Evolutionary conservation across 2,113 vertebrate genomes (phyloP).

Genomic region (Panthera tigris): DNA sequence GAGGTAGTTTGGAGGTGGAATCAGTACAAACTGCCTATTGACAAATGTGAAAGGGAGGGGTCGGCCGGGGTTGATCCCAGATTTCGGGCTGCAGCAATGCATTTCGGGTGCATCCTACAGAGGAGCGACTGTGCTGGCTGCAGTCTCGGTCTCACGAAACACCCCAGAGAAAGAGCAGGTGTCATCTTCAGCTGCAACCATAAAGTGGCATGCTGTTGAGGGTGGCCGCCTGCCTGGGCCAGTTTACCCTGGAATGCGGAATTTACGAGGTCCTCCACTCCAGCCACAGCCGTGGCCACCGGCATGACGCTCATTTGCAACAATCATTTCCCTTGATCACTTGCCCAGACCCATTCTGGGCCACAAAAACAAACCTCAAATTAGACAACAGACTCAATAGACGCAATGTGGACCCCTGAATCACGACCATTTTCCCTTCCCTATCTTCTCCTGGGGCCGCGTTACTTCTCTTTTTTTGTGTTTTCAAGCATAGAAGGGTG

Average conservation of each 20-base stretch:
- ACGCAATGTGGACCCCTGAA: background rate
- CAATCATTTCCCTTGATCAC: background rate
- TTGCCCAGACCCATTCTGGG: background rate
- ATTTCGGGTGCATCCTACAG: background rate
- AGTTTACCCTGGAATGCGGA: background rate
- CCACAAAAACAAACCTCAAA: constrained; percentile 31
- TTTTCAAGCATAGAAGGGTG: background rate
- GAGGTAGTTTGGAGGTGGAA: background rate
- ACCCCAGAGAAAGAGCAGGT: background rate
- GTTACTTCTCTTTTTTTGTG: background rate
- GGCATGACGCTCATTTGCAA: background rate
- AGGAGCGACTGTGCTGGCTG: background rate
- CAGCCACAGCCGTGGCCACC: background rate
- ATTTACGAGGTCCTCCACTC: background rate
- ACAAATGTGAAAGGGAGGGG: background rate
- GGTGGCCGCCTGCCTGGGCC: background rate
- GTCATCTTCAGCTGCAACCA: background rate
- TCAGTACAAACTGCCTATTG: background rate
- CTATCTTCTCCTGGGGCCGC: background rate
- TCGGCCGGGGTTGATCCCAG: background rate
- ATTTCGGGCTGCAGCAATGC: background rate
- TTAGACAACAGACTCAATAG: background rate
- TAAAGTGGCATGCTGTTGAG: background rate
- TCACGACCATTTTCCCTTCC: background rate
- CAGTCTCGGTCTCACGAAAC: background rate